Base-by-base conservation (phyloP, 2,888 invertebrate genomes). In the Coenonympha arcania region DNA sequence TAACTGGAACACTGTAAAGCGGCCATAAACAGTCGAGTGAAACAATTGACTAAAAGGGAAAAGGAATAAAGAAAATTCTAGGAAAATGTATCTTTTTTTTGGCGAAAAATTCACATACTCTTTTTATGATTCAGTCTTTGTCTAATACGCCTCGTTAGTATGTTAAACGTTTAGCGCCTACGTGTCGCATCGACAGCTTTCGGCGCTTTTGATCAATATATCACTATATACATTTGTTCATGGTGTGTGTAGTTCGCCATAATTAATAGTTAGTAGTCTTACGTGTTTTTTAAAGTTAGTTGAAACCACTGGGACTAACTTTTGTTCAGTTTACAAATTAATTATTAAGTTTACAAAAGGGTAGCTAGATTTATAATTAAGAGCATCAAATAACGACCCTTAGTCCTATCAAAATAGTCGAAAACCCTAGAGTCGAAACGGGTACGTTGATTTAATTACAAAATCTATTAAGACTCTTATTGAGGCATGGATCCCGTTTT, bases 381-480 rank as follows among this genome's bases (percentile, higher is more conserved):
- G 16, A 44, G 16, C 20, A 9, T 20, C 16, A 16, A 24, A 24
- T 24, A 24, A 4, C 22, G 9, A 20, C n/a, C 8, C 11, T 22
- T 11, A 11, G 22, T 28, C 36, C 16, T 20, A 42, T 48, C 34
- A 30, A 42, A 42, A 48, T 42, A 43, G 36, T 19, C 26, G 6
- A 24, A 49, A 18, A 11, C 22, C 31, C 44, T 18, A 22, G 30
- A 41, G 41, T 19, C 15, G 37, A 31, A 37, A 43, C 49, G 36
- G 20, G 30, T 18, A 39, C 30, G 37, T 30, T 50, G 39, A 46
- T 50, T 50, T 50, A 50, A 50, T 46, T 46, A 50, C 46, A 41
- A 50, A 50, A 50, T 50, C n/a, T 50, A 50, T 46, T 46, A 41
- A 41, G 41, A 36, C 40, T 24, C 36, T 39, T 41, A 45, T 46